A percentile compares a stretch with the other conserved stretches of the same genome.
Conservation (phyloP, 2,113 vertebrate genomes). For the Mormyrus lacerda region DNA sequence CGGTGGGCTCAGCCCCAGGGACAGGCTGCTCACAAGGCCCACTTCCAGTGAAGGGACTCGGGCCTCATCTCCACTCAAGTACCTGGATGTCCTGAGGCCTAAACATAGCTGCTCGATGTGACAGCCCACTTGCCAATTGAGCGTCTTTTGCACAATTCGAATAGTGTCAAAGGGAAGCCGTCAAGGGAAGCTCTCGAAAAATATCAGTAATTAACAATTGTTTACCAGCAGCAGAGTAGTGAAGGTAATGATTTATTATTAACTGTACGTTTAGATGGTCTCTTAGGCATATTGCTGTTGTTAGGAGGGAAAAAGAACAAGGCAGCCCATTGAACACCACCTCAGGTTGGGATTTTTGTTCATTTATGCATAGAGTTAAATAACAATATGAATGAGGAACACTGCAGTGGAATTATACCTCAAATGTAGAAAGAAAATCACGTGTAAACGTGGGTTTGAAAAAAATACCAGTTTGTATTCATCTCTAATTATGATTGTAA, state of each 20-base stretch:
- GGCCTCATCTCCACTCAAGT: conserved; percentile 37
- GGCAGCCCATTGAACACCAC: not conserved
- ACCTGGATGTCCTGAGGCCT: conserved; percentile 34
- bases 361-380: not conserved
- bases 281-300: not conserved
- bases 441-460: not conserved
- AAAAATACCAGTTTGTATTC: not conserved
- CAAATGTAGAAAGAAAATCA: not conserved
- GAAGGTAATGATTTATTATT: not conserved
- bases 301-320: not conserved
- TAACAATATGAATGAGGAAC: not conserved
- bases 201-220: not conserved
- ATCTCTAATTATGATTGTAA: not conserved
- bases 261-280: not conserved
- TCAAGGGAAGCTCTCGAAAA: not conserved
- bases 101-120: conserved; percentile 23
- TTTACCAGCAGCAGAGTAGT: not conserved
- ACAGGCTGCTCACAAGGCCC: conserved; percentile 13
- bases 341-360: not conserved
- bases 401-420: not conserved
- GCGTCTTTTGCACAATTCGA: not conserved
- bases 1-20: conserved; percentile 40
- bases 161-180: not conserved
- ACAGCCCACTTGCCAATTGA: conserved; percentile 9
- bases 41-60: conserved; percentile 34